Evolutionary conservation across 1,140 invertebrate genomes (phyloP).

Genomic region (Drosophila hydei): DNA sequence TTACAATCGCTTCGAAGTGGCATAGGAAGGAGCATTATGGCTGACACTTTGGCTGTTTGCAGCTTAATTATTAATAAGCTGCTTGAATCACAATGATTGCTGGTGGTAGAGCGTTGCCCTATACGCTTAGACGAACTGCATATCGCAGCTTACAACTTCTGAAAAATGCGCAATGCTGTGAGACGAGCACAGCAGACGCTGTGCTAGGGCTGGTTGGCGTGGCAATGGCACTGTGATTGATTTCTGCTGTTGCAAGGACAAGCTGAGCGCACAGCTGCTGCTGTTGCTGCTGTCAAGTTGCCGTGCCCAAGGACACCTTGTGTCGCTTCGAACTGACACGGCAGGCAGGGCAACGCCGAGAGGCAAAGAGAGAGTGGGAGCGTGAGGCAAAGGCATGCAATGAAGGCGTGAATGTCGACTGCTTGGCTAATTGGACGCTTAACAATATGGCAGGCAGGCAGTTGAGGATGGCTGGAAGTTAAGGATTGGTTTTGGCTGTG

Average conservation of each 20-base stretch:
- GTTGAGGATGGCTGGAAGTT: not conserved
- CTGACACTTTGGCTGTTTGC: not conserved
- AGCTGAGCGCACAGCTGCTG: conserved; percentile 14
- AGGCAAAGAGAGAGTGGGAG: not conserved
- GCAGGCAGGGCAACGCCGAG: not conserved
- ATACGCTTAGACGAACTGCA: too few species aligned
- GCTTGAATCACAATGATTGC: not conserved
- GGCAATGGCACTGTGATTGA: conserved; percentile 43
- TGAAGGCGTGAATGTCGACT: conserved; percentile 12
- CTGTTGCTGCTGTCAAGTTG: not conserved
- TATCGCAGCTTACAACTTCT: not conserved
- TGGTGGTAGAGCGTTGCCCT: too few species aligned
- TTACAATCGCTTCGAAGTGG: not conserved
- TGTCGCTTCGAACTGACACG: not conserved
- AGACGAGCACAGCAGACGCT: not conserved
- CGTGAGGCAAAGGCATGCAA: not conserved
- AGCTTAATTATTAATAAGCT: not conserved
- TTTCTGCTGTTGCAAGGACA: conserved; percentile 30
- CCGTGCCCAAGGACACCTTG: conserved; percentile 22
- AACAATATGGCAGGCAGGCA: conserved; percentile 13
- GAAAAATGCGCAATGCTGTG: conserved; percentile 10
- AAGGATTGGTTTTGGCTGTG: not conserved
- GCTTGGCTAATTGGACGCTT: conserved; percentile 43
- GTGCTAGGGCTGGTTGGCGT: conserved; percentile 1
- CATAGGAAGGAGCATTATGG: not conserved